These are phyloP conservation scores for Phrynocephalus forsythii DNA, from an alignment of 2,797 vertebrate genomes.

Conservation along the genomic window DNA sequence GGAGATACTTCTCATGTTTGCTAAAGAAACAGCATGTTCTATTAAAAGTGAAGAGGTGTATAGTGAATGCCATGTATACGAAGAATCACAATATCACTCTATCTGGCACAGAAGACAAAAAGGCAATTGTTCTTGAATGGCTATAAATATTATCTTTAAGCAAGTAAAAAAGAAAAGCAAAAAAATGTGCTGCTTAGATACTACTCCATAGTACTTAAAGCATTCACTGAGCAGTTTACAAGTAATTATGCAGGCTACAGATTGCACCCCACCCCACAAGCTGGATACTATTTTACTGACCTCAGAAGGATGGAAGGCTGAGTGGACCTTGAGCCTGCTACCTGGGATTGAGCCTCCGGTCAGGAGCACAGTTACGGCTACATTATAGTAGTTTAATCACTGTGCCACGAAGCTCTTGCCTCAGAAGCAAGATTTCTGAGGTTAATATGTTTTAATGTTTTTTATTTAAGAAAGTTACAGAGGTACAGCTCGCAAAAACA, in stretches of 20 bases:
- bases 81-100: neutral
- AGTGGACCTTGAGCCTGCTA: too few species aligned
- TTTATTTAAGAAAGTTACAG: neutral
- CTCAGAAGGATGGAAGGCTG: too few species aligned
- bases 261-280: too few species aligned
- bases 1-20: neutral
- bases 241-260: too few species aligned
- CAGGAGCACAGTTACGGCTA: too few species aligned
- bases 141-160: neutral
- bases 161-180: neutral
- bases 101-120: neutral
- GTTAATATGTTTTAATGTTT: neutral
- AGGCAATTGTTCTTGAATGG: neutral
- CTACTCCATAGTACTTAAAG: too few species aligned
- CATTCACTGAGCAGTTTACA: too few species aligned
- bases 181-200: too few species aligned
- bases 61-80: neutral
- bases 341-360: too few species aligned
- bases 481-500: neutral
- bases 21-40: neutral
- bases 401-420: too few species aligned
- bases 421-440: neutral
- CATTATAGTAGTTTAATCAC: too few species aligned
- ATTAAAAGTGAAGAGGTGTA: neutral
- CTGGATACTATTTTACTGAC: too few species aligned